A percentile compares a stretch with the other conserved stretches of the same genome.
Evolutionary conservation across 2,797 vertebrate genomes (phyloP).

Genomic region (Bradypus variegatus): DNA sequence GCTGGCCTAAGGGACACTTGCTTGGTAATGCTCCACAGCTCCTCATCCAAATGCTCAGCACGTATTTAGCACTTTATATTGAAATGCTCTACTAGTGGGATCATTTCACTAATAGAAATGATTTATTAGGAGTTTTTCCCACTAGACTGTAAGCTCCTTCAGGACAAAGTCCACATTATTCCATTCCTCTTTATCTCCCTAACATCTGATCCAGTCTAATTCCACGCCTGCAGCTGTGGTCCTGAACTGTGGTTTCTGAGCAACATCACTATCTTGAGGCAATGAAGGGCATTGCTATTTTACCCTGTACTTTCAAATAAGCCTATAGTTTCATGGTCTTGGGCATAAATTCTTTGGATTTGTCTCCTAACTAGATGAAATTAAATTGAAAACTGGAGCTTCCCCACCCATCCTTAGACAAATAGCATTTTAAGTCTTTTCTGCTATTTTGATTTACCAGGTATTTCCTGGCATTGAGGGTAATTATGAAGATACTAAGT

Average conservation of each 20-base stretch:
- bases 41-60: not conserved
- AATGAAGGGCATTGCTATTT: not conserved
- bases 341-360: not conserved
- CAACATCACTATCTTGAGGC: not conserved
- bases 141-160: not conserved
- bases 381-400: slow-evolving; percentile 7
- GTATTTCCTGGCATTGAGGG: not conserved
- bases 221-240: not conserved
- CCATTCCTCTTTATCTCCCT: not conserved
- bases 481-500: slow-evolving; percentile 14
- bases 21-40: not conserved
- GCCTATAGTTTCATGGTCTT: not conserved
- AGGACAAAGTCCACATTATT: not conserved
- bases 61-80: not conserved
- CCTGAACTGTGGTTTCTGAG: not conserved
- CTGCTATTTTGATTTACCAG: slow-evolving; percentile 22
- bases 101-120: not conserved
- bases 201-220: not conserved
- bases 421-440: slow-evolving; percentile 13
- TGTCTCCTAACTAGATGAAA: not conserved
- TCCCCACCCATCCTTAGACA: slow-evolving; percentile 18
- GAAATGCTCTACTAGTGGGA: not conserved
- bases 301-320: slow-evolving; percentile 8
- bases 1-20: not conserved
- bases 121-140: not conserved